These are phyloP conservation scores for Lepidocyrtinus sp. DNA, from an alignment of 2,888 invertebrate genomes.

Conservation along the genomic window DNA sequence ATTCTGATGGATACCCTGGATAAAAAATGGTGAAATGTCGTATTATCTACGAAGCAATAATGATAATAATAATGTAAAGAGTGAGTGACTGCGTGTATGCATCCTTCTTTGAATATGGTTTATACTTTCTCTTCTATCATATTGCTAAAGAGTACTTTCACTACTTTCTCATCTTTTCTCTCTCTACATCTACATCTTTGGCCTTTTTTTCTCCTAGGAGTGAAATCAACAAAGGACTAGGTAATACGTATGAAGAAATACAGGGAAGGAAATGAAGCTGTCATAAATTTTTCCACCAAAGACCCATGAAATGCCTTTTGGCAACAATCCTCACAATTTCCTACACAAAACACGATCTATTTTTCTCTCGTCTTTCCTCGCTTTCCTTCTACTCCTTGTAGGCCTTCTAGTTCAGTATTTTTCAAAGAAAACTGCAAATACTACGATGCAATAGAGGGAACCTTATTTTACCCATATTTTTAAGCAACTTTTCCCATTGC, in stretches of 20 bases:
- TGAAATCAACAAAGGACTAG: slow-evolving; percentile 49
- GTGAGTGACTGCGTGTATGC: slow-evolving; percentile 10
- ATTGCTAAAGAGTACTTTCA: background rate
- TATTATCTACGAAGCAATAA: slow-evolving; percentile 5
- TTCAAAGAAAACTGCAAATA: no score
- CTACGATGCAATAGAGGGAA: no score
- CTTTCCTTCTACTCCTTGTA: background rate
- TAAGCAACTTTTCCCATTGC: background rate
- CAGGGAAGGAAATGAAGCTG: slow-evolving; percentile 62
- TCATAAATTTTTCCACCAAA: slow-evolving; percentile 64
- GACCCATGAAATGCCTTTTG: slow-evolving; percentile 63
- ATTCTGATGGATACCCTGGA: background rate
- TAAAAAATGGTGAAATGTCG: background rate
- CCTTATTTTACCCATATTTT: background rate
- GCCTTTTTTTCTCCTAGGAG: background rate
- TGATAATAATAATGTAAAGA: background rate
- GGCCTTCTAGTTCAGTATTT: no score
- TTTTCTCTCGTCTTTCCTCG: slow-evolving; percentile 29
- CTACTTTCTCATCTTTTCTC: background rate
- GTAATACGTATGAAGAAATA: slow-evolving; percentile 14
- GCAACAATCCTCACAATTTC: slow-evolving; percentile 59
- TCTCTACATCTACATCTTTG: no score
- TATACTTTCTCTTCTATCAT: background rate
- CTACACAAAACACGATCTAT: slow-evolving; percentile 52
- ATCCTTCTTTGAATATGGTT: slow-evolving; percentile 3